These are phyloP conservation scores for Acanthopagrus latus DNA, from an alignment of 2,797 vertebrate genomes.

Conservation along the genomic window DNA sequence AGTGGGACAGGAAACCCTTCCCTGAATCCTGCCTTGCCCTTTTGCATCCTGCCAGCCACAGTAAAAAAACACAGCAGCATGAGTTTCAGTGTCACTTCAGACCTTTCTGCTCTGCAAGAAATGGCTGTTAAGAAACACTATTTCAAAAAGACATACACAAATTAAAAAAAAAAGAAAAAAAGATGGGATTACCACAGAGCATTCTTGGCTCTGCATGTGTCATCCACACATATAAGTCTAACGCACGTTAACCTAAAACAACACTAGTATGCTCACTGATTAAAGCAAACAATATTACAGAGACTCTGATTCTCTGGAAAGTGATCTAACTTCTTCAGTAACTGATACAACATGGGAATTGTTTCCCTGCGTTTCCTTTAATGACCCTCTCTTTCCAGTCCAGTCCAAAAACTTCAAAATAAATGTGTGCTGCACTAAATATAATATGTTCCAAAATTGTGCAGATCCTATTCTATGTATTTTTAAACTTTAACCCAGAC, in stretches of 20 bases:
- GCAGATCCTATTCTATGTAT: neutral
- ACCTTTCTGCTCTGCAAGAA: neutral
- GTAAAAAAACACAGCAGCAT: neutral
- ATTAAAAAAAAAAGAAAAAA: neutral
- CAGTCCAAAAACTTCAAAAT: neutral
- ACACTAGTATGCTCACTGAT: too few relatives aligned
- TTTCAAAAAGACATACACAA: neutral
- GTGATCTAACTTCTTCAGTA: neutral
- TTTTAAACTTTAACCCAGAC: neutral
- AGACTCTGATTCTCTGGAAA: neutral
- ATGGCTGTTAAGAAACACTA: neutral
- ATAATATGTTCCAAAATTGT: neutral
- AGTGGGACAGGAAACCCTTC: slow-evolving; percentile 55
- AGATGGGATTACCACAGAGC: neutral
- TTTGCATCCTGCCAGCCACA: slow-evolving; percentile 11
- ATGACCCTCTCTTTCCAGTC: neutral
- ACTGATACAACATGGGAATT: neutral
- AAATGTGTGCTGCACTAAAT: neutral
- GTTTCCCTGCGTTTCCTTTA: neutral
- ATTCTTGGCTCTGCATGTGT: neutral
- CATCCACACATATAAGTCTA: neutral
- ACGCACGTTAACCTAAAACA: neutral
- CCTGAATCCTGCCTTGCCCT: slow-evolving; percentile 32
- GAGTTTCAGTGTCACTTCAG: neutral
- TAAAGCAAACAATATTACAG: slow-evolving; percentile 2